These are phyloP conservation scores for Argyresthia goedartella DNA, from an alignment of 2,888 invertebrate genomes.

Conservation along the genomic window DNA sequence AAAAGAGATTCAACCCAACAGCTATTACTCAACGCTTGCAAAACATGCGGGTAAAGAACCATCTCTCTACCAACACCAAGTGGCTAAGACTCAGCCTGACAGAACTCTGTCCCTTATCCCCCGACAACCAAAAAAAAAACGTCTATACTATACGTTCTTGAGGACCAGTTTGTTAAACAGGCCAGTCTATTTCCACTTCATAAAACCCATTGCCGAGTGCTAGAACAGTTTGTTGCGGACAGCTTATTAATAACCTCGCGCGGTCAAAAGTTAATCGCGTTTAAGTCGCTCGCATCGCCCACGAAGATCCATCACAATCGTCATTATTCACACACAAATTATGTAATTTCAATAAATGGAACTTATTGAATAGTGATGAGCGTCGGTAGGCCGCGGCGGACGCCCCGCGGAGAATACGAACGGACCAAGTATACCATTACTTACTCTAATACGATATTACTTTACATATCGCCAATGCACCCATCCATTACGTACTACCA, in stretches of 20 bases:
- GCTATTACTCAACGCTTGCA: too few species aligned
- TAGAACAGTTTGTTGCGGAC: slow-evolving; percentile 33
- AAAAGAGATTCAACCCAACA: too few species aligned
- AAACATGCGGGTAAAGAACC: too few species aligned
- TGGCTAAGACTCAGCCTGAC: too few species aligned
- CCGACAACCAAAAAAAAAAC: too few species aligned
- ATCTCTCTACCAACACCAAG: too few species aligned
- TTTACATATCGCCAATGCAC: slow-evolving; percentile 5
- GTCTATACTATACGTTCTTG: too few species aligned
- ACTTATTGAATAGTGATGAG: slow-evolving; percentile 71
- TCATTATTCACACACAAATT: slow-evolving; percentile 72
- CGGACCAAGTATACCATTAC: slow-evolving; percentile 16
- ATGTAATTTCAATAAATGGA: slow-evolving; percentile 71
- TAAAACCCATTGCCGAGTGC: slow-evolving; percentile 1
- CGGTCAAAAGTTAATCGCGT: slow-evolving; percentile 71
- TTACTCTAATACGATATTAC: slow-evolving; percentile 14
- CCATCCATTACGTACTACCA: slow-evolving; percentile 17
- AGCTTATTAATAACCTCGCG: slow-evolving; percentile 59
- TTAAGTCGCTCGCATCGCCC: slow-evolving; percentile 67
- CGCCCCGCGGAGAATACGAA: slow-evolving; percentile 33
- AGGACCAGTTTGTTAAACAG: background rate
- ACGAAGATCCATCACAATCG: slow-evolving; percentile 70
- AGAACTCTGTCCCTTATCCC: too few species aligned
- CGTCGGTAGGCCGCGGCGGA: slow-evolving; percentile 55
- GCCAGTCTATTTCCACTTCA: slow-evolving; percentile 2